These are phyloP conservation scores for Catamblyrhynchus diadema DNA, from an alignment of 2,797 vertebrate species.

Conservation along the genomic window DNA sequence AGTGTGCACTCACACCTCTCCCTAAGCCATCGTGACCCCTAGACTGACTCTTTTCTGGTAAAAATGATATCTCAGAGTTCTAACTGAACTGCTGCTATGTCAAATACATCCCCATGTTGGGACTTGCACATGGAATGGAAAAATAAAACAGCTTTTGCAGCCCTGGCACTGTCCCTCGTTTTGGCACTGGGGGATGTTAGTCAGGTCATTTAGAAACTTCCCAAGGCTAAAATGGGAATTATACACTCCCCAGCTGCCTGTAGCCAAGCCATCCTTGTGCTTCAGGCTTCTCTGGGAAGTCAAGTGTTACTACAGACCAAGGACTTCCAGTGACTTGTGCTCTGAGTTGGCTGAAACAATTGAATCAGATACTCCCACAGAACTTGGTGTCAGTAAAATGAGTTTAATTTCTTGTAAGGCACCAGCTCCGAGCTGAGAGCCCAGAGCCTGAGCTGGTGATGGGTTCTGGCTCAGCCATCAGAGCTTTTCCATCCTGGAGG, in stretches of 20 bases:
- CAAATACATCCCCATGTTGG: background rate
- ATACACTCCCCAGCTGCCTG: background rate
- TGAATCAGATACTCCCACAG: background rate
- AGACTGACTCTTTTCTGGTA: background rate
- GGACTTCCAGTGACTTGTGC: background rate
- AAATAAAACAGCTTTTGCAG: constrained; percentile 19
- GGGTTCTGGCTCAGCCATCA: rapidly evolving
- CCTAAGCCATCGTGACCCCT: background rate
- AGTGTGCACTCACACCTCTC: background rate
- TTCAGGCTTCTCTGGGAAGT: background rate
- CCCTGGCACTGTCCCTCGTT: background rate
- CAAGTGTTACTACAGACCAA: background rate
- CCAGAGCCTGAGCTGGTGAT: background rate
- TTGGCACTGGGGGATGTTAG: background rate
- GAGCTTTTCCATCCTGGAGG: background rate
- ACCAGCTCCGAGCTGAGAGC: background rate
- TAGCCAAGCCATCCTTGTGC: background rate
- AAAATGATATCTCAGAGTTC: background rate
- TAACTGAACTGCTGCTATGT: background rate
- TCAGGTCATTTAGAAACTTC: rapidly evolving
- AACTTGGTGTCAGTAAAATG: background rate
- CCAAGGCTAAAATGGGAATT: background rate
- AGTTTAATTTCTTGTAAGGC: background rate
- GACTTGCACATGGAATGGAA: background rate
- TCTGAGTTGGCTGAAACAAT: background rate